Conservation (phyloP, 2,797 vertebrate genomes). For the Hypotaenidia philippensis region DNA sequence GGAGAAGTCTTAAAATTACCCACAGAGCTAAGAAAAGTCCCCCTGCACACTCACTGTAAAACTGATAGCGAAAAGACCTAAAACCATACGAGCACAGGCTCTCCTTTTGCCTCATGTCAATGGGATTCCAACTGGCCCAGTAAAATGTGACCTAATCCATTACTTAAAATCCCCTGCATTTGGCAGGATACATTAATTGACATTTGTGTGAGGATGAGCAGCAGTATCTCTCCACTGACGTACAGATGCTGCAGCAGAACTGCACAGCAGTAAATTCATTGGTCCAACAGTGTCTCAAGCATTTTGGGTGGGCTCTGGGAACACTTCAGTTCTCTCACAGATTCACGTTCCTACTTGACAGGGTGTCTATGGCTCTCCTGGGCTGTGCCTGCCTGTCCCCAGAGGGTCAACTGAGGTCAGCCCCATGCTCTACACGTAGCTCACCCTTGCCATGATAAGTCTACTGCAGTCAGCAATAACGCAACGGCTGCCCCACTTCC, state of each 20-base stretch:
- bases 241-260: neutral
- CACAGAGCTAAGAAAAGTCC: neutral
- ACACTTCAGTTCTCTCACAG: neutral
- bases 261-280: rapidly evolving
- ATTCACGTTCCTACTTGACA: rapidly evolving
- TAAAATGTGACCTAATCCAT: neutral
- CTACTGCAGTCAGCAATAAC: rapidly evolving
- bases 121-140: neutral
- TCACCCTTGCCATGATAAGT: neutral
- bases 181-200: neutral
- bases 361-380: neutral
- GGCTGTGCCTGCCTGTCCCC: rapidly evolving
- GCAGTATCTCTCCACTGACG: neutral
- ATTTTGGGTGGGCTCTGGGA: neutral
- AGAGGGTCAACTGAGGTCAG: rapidly evolving
- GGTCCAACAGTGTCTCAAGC: neutral
- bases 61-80: neutral
- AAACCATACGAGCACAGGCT: neutral
- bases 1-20: conserved; percentile 9
- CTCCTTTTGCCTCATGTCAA: neutral
- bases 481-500: neutral
- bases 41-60: neutral
- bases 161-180: neutral
- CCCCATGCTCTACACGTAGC: neutral
- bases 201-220: neutral